Base-by-base conservation (phyloP, 2,888 invertebrate species). In the Mechanitis messenoides region DNA sequence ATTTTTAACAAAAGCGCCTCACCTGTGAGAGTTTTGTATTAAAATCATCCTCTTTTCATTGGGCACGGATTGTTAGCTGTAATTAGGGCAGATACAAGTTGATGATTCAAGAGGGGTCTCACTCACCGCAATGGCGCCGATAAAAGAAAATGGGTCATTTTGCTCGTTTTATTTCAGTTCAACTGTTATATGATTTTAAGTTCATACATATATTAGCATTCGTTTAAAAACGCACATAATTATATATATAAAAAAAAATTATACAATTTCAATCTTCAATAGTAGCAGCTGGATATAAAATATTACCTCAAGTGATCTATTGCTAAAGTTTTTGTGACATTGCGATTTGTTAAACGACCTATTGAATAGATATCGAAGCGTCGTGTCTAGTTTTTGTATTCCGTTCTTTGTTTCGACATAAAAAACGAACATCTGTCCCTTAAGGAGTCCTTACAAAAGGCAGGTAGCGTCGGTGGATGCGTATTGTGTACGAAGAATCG, bases 381-480 rank as follows among this genome's bases (percentile, higher is more conserved):
- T 70, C 69, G 71, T 66, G 63, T 63, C 61, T 55, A 56, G 42
- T 64, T 65, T 67, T 69, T 70, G 69, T 66, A 65, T 59, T 59
- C 61, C 67, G 60, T 53, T 65, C 69, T 70, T 72, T 71, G 69
- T 67, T 60, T 68, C 67, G 65, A 59, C 69, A 64, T 68, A 73
- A 75, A 70, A 70, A 67, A 64, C 46, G 64, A 64, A 70, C 79
- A 79, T 75, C 75, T 80, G 79, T 68, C 74, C 70, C 65, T 63
- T 68, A 70, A 70, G 70, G 71, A 71, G 63, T 20, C 66, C 60
- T 66, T 66, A 73, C 74, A 74, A 79, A 74, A 73, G 74, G 71
- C 77, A 77, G 76, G 78, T 74, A 77, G 73, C 59, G 61, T 66
- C 64, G 63, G 68, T 58, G 60, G 64, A 63, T 61, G 53, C 60